A percentile compares a stretch with the other conserved stretches of the same genome.
phyloP scores from a whole-genome alignment of 2,113 vertebrate genomes.

The Sprattus sprattus region DNA sequence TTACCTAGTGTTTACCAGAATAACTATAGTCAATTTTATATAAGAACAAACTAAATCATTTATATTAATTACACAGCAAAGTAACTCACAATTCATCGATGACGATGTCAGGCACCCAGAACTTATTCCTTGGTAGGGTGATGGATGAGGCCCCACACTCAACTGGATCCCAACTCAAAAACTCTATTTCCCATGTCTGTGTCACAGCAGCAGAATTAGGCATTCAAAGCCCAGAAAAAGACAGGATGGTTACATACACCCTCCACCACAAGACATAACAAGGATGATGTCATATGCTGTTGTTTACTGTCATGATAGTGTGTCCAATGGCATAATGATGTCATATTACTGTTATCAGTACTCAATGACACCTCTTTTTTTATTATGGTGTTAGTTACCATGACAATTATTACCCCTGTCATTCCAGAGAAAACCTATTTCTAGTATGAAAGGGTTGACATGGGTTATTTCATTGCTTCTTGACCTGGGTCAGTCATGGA shows the following conservation, averaged over 20 bases:
- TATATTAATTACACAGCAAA: not conserved
- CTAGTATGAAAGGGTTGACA: no score
- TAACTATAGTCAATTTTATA: not conserved
- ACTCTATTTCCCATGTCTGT: constrained; percentile 55
- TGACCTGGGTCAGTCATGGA: no score
- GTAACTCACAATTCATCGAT: constrained; percentile 74
- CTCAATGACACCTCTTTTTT: no score
- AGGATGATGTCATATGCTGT: not conserved
- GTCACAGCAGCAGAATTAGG: constrained; percentile 55
- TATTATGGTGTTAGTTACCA: no score
- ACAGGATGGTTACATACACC: not conserved
- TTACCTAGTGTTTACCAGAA: not conserved
- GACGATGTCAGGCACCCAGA: constrained; percentile 80
- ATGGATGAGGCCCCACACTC: constrained; percentile 68
- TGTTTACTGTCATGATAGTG: no score
- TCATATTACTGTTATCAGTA: no score
- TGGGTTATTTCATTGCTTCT: no score
- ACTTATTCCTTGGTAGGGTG: constrained; percentile 70
- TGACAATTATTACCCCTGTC: no score
- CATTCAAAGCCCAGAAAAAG: constrained; percentile 55
- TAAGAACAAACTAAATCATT: not conserved
- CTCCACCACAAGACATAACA: not conserved
- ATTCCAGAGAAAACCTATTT: no score
- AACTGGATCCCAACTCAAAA: constrained; percentile 73
- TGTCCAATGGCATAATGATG: no score